Evolutionary conservation across 1,140 invertebrate genomes (phyloP).

Genomic region (Trigoniulus corallinus): DNA sequence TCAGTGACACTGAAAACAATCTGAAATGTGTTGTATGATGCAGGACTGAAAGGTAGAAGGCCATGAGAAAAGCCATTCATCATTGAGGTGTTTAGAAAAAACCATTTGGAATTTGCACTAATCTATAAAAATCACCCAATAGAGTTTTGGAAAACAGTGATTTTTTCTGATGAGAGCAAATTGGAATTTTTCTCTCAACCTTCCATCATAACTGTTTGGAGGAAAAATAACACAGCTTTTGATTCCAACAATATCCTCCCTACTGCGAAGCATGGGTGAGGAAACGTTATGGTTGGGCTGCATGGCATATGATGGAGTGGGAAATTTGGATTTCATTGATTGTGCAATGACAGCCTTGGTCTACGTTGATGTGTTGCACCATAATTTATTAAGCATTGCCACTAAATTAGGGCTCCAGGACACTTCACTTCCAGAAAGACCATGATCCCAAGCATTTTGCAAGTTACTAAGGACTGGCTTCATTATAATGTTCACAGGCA

Average conservation of each 20-base stretch:
- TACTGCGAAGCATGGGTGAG: background rate
- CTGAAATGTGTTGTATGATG: background rate
- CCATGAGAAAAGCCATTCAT: background rate
- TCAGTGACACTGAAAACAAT: background rate
- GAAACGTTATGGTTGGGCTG: background rate
- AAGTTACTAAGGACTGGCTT: too few species aligned
- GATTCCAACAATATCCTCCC: background rate
- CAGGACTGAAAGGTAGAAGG: background rate
- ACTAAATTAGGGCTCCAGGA: too few species aligned
- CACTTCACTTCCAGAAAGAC: too few species aligned
- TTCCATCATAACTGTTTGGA: background rate
- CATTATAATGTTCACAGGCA: too few species aligned
- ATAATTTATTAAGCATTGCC: too few species aligned
- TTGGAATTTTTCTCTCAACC: background rate
- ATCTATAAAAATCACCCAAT: background rate
- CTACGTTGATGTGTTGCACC: too few species aligned
- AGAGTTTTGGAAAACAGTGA: background rate
- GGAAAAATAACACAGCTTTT: background rate
- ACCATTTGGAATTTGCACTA: background rate
- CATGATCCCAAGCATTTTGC: too few species aligned
- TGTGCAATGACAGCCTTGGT: background rate
- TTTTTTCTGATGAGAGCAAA: slow-evolving; percentile 1
- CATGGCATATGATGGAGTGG: too few species aligned
- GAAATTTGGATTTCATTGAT: too few species aligned
- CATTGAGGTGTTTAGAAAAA: background rate